Conservation (phyloP, 2,888 invertebrate species). For the Strigamia maritima region DNA sequence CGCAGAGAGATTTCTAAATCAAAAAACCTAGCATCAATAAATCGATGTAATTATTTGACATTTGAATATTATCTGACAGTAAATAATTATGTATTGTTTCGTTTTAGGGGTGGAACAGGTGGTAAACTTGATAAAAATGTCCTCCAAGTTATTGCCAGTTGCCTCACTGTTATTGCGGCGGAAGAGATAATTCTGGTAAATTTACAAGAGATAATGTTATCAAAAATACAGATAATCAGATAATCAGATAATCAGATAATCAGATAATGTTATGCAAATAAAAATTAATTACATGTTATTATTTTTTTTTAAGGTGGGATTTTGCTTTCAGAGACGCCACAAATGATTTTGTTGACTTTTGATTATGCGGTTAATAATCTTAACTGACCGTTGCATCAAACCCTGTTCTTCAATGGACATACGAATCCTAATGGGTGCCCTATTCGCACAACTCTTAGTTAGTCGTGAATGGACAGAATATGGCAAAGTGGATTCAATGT, state of each 20-base stretch:
- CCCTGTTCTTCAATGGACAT: constrained; percentile 71
- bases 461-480: constrained; percentile 91
- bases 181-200: constrained; percentile 81
- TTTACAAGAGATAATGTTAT: background rate
- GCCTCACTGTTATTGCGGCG: constrained; percentile 89
- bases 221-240: too few relatives aligned
- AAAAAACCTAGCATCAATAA: background rate
- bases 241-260: too few relatives aligned
- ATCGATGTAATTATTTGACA: background rate
- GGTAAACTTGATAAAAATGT: constrained; percentile 60
- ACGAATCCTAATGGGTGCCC: constrained; percentile 65
- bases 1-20: background rate
- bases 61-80: too few relatives aligned
- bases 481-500: constrained; percentile 93
- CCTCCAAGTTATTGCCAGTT: constrained; percentile 82
- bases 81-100: too few relatives aligned
- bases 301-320: constrained; percentile 64
- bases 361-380: constrained; percentile 93
- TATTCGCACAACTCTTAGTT: constrained; percentile 55
- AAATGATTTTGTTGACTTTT: constrained; percentile 86
- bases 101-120: background rate
- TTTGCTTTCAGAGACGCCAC: constrained; percentile 78
- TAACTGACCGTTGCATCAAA: constrained; percentile 78
- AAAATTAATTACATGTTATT: background rate
- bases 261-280: background rate